A percentile compares a stretch with the other conserved stretches of the same genome.
These are phyloP conservation scores for Protobothrops mucrosquamatus DNA, from an alignment of 2,113 vertebrate genomes.

Conservation along the genomic window DNA sequence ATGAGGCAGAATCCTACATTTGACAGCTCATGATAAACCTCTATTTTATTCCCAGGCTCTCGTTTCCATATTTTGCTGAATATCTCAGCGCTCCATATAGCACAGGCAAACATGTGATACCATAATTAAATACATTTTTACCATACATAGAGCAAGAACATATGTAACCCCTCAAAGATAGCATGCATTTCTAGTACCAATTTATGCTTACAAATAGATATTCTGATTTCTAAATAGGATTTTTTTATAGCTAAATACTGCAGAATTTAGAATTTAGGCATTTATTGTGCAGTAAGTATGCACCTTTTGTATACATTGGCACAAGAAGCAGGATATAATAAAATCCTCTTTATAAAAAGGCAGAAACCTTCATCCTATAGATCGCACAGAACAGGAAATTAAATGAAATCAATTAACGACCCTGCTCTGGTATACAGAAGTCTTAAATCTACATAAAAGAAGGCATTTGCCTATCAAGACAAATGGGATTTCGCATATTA, in stretches of 20 bases:
- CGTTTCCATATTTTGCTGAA: background rate
- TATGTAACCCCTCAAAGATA: background rate
- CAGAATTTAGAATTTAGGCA: background rate
- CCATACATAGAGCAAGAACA: background rate
- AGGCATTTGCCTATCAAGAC: background rate
- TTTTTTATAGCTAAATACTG: background rate
- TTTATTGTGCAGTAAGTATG: background rate
- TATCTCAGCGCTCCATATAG: background rate
- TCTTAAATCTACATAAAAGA: background rate
- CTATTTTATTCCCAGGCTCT: conserved; percentile 10
- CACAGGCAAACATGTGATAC: background rate
- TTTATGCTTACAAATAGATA: background rate
- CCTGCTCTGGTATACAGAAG: background rate
- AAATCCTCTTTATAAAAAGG: background rate
- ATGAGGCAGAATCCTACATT: conserved; percentile 8
- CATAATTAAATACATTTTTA: background rate
- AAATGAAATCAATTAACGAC: conserved; percentile 11
- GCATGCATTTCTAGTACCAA: background rate
- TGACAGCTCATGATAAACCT: conserved; percentile 23
- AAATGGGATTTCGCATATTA: background rate
- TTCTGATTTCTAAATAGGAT: background rate
- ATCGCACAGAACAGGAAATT: background rate
- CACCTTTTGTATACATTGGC: background rate
- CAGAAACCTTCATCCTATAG: background rate
- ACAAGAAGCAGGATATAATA: background rate